These are phyloP conservation scores for Cavia porcellus DNA, from an alignment of 2,113 vertebrate genomes.

Conservation along the genomic window DNA sequence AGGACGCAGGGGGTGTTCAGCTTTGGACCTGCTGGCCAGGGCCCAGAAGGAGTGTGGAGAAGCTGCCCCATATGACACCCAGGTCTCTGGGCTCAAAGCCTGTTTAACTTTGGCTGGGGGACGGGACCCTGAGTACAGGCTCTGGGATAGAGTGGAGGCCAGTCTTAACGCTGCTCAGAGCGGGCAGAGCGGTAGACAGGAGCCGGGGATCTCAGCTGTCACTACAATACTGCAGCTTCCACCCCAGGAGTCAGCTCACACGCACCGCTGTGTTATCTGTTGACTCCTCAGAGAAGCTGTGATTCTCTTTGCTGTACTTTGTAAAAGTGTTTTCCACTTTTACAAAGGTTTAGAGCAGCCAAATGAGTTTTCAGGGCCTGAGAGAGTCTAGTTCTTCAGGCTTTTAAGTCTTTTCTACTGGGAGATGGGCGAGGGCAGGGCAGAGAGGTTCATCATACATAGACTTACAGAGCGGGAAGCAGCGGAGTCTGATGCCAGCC, in stretches of 20 bases:
- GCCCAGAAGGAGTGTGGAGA: not conserved
- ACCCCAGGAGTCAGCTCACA: not conserved
- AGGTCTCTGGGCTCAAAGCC: not conserved
- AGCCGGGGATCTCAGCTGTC: not conserved
- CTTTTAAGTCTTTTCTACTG: not conserved
- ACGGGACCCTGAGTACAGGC: not conserved
- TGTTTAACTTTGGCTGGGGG: not conserved
- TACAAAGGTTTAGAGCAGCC: not conserved
- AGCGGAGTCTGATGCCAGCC: not conserved
- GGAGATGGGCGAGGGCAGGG: not conserved
- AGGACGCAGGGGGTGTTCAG: not conserved
- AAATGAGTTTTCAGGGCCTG: not conserved
- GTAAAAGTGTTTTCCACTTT: not conserved
- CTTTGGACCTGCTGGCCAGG: slow-evolving; percentile 17
- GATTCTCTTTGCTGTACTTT: not conserved
- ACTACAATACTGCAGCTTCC: fast-evolving
- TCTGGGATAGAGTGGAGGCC: not conserved
- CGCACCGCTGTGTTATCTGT: not conserved
- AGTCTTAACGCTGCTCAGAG: not conserved
- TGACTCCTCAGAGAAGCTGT: not conserved
- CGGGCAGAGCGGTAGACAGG: not conserved
- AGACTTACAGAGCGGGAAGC: not conserved
- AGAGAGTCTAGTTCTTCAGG: not conserved
- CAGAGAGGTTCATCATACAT: not conserved
- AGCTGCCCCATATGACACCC: not conserved